Evolutionary conservation across 2,797 vertebrate species (phyloP).

Genomic region (Megaceryle alcyon): DNA sequence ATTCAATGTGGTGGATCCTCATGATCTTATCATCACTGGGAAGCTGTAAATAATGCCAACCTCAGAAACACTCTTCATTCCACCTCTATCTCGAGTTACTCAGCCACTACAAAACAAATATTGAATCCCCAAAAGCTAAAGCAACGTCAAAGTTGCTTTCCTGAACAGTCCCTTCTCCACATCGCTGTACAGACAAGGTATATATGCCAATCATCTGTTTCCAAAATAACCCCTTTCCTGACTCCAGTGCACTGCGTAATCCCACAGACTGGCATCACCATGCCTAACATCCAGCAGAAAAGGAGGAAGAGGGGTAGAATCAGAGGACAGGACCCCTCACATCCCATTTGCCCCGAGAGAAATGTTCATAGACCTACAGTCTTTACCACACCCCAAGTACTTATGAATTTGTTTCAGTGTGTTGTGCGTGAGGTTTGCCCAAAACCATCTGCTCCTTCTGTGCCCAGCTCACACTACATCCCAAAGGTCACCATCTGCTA

Average conservation of each 20-base stretch:
- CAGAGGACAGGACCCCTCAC: neutral
- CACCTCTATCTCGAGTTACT: neutral
- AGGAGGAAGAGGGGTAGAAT: neutral
- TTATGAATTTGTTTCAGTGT: constrained; percentile 11
- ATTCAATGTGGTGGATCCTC: no score
- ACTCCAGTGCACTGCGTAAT: neutral
- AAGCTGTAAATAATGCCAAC: neutral
- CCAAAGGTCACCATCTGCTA: constrained; percentile 70
- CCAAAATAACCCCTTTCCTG: neutral
- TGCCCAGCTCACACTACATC: constrained; percentile 21
- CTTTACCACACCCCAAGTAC: constrained; percentile 24
- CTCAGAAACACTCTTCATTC: neutral
- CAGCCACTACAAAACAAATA: neutral
- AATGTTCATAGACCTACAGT: neutral
- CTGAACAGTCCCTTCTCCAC: neutral
- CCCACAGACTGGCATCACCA: neutral
- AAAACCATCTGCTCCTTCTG: constrained; percentile 60
- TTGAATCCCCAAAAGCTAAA: neutral
- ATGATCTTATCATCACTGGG: neutral
- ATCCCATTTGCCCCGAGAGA: neutral
- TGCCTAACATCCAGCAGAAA: neutral
- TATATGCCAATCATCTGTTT: neutral
- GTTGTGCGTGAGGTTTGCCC: constrained; percentile 8
- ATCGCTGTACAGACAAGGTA: neutral
- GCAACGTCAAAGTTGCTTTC: neutral